Base-by-base conservation (phyloP, 1,140 invertebrate species). In the Coelopa frigida region DNA sequence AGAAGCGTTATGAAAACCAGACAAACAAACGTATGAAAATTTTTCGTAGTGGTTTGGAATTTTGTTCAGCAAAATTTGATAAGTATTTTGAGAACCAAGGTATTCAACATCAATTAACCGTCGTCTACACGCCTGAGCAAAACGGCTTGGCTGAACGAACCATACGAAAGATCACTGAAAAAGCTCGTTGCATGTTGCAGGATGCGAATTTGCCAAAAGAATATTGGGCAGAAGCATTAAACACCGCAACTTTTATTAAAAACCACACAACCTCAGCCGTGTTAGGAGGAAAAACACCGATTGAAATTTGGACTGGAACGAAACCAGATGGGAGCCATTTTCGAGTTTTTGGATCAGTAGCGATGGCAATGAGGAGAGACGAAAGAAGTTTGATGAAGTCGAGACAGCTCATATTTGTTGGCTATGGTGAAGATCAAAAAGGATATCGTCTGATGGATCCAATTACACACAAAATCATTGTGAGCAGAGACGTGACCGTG, bases 111-210 rank as follows among this genome's bases (percentile, higher is more conserved):
- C 61, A 75, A 44, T 68, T 59, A 33, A 73, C 68, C 14, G 58
- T 72, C 22, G 59, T 70, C 23, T 61, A 70, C 35, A 73, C 68
- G 8, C 73, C 74, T 31, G 64, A 78, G 50, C 52, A 62, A 57
- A 78, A 78, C 70, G 70, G 73, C 49, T 61, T 74, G 2, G 55
- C 72, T 18, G 73, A 78, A 52, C 53, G 73, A 24, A 70, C 72
- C 55, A 70, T 68, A 44, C 45, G 64, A 22, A 71, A 68, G 7
- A 58, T 75, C 22, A 70, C 59, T 15, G 70, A 72, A 61, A 72
- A 61, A 48, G 63, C 68, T 20, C 56, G 69, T 38, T 22, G 60
- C 15, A 67, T 73, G 58, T 21, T 77, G 48, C 44, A 24, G 17
- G 59, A 55, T 46, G 47, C 66, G n/a, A 43, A 44, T 15, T 44